Evolutionary conservation across 2,113 vertebrate genomes (phyloP).

Genomic region (Nycticorax nycticorax): DNA sequence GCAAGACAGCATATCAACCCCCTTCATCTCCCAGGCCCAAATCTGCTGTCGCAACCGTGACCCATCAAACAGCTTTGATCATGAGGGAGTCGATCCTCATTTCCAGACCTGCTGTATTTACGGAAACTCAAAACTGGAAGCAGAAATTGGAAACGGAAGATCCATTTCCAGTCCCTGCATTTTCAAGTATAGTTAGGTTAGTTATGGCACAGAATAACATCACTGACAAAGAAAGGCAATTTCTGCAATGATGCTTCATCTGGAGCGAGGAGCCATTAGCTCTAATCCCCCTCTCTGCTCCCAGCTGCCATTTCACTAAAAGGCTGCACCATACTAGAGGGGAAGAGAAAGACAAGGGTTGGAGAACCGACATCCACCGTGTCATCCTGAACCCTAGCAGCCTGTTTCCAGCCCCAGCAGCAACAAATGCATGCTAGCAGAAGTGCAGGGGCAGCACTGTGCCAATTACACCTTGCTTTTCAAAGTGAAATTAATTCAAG

Average conservation of each 20-base stretch:
- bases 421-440: neutral
- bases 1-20: neutral
- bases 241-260: neutral
- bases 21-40: neutral
- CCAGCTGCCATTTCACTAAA: neutral
- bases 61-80: neutral
- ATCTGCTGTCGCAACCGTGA: neutral
- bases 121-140: neutral
- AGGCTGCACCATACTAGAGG: neutral
- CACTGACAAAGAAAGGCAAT: neutral
- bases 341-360: neutral
- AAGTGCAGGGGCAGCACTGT: neutral
- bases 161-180: neutral
- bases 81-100: neutral
- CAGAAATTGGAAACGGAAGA: neutral
- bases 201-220: neutral
- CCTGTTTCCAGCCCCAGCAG: neutral
- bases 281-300: neutral
- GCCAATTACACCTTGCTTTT: neutral
- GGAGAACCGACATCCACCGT: neutral
- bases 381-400: neutral
- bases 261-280: neutral
- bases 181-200: constrained; percentile 35
- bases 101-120: neutral
- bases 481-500: neutral